Evolutionary conservation across 2,113 vertebrate species (phyloP), one percentile per base, ranked within the genome.

Genomic region (Poeciliopsis occidentalis): DNA sequence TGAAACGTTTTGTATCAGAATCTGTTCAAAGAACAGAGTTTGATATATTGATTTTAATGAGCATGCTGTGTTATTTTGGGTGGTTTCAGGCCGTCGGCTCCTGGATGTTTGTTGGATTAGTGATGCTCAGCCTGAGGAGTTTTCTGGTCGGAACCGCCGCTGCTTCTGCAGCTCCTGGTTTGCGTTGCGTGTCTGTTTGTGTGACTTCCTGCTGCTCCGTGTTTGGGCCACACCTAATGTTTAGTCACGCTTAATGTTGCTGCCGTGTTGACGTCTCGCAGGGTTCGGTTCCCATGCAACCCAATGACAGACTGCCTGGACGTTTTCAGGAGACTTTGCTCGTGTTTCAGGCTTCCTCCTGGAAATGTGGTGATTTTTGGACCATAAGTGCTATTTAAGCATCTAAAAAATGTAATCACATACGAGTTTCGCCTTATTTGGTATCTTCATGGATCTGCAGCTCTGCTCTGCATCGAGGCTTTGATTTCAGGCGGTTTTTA

Each of bases 141-240:
- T 37, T 37, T 37, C 34, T 37, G 34, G 2, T 37, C 10, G 10
- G 34, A 34, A 1, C 8, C 34, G 2, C 34, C 34, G 34, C 8
- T 44, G 61, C 32, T 41, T 8, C 17, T 37, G 39, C 47, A 4
- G 54, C 32, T n/a, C 12, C 17, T 24, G 29, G 7, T 70, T 34
- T 54, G 62, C 29, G 22, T 69, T 54, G 62, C 29, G 22, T 69
- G 60, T 73, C 67, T 71, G 71, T 71, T 47, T 73, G 30, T 66
- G 66, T 39, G 10, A 24, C 57, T 78, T 69, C 62, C 62, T 67
- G 62, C 47, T 65, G 37, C 47, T 65, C 30, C 60, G 74, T 70
- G 78, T 84, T 27, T 83, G 86, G 67, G 76, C 83, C 86, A 80
- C 87, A 84, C 85, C 87, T 85, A 81, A 85, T 84, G 82, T 84